Conservation (phyloP, 2,888 invertebrate genomes). For the Drosophila hawaiiensis region DNA sequence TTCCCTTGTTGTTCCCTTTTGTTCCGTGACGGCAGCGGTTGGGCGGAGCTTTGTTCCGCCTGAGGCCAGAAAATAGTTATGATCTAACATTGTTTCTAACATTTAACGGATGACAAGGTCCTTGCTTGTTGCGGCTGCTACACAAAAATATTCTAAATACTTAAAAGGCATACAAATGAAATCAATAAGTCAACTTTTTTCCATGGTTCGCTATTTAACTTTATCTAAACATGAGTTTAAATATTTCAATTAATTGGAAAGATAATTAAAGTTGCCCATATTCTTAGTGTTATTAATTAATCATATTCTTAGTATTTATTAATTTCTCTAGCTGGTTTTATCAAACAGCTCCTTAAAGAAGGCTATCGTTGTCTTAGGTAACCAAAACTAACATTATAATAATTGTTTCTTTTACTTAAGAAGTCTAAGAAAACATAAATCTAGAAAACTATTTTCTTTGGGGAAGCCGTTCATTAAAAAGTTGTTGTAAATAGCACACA, state of each 20-base stretch:
- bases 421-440: background rate
- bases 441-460: background rate
- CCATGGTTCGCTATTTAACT: background rate
- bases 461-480: background rate
- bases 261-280: background rate
- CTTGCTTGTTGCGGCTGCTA: background rate
- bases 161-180: background rate
- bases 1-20: background rate
- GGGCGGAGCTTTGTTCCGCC: constrained; percentile 51
- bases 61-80: constrained; percentile 57
- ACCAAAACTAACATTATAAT: background rate
- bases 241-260: rapidly evolving
- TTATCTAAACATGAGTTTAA: background rate
- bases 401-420: background rate
- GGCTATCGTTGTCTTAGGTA: background rate
- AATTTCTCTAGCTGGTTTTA: background rate
- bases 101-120: constrained; percentile 35
- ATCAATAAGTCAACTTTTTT: background rate
- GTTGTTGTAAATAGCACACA: background rate
- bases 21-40: constrained; percentile 36
- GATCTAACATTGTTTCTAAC: constrained; percentile 63
- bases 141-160: background rate
- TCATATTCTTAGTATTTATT: no score
- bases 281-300: no score
- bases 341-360: background rate